Evolutionary conservation across 2,113 vertebrate genomes (phyloP), one percentile per base, ranked within the genome.

Genomic region (Cyrtonyx montezumae): DNA sequence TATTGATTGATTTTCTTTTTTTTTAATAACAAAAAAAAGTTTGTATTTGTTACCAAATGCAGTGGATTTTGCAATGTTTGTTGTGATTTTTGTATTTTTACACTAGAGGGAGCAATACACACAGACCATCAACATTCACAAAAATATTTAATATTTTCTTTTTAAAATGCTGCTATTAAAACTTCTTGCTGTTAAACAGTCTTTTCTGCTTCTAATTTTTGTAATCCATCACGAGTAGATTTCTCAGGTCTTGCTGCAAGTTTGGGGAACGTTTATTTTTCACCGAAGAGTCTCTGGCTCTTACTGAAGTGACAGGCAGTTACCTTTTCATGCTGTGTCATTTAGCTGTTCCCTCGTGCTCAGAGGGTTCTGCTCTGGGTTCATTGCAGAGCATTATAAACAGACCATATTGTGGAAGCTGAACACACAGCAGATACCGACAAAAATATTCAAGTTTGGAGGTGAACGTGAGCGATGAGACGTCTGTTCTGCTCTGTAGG

Each of bases 101-200:
- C 96, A 42, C 93, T 94, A 96, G 95, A 91, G 94, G 95, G 96
- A 93, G 96, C 91, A 88, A 49, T 77, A 34, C 36, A 68, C 89
- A 82, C 51, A 85, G 78, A 46, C n/a, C 20, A 79, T 37, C 75
- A 43, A 26, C 37, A n/a, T 34, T 61, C 45, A 32, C 42, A 36
- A 69, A 66, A 79, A 21, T 49, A 75, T 11, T 68, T 37, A 3
- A 1, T 26, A 43, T 34, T 79, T 94, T 36, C 23, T 51, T 88
- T 91, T 77, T 14, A 51, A 45, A 92, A 26, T 71, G 43, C n/a
- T 86, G 30, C 59, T 87, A 9, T 77, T 92, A 75, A 59, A 87
- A 36, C 13, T 19, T 66, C 4, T 32, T 82, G 16, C 36, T 81
- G 23, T 15, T 10, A 25, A 89, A 28, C 20, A 36, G 25, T 30